Conservation (phyloP, 2,113 vertebrate species). For the Cyprinus carpio region DNA sequence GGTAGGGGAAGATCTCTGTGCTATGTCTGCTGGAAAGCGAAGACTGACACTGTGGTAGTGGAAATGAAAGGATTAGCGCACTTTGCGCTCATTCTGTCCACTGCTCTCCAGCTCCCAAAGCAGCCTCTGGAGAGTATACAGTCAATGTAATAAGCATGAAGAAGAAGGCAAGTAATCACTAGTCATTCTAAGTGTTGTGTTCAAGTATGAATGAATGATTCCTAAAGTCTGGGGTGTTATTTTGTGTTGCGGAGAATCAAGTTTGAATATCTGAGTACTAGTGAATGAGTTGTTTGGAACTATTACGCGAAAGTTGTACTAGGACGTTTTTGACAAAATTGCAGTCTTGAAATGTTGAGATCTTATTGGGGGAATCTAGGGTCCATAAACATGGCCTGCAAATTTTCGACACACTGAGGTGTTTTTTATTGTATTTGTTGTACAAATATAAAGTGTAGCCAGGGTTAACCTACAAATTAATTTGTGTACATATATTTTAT, state of each 20-base stretch:
- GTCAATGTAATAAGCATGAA: neutral
- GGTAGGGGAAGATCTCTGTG: slow-evolving; percentile 95
- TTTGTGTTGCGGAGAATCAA: neutral
- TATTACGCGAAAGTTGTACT: no score
- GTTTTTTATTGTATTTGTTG: no score
- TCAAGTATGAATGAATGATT: neutral
- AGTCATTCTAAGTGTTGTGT: neutral
- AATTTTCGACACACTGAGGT: neutral
- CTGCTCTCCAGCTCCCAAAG: slow-evolving; percentile 98
- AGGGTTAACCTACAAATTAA: no score
- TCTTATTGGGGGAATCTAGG: neutral
- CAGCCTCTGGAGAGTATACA: slow-evolving; percentile 77
- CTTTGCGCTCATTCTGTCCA: slow-evolving; percentile 92
- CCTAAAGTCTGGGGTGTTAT: neutral
- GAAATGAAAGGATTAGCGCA: slow-evolving; percentile 95
- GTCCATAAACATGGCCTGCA: neutral
- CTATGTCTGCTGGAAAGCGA: slow-evolving; percentile 85
- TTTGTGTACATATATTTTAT: no score
- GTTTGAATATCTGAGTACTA: neutral
- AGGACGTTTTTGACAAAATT: neutral
- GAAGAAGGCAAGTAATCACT: neutral
- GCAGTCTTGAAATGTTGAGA: neutral
- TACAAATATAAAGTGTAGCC: no score
- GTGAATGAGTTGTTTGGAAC: neutral
- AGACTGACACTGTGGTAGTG: slow-evolving; percentile 84